A percentile compares a stretch with the other conserved stretches of the same genome.
phyloP scores from a whole-genome alignment of 2,888 invertebrate genomes.

The Pristionchus mayeri region DNA sequence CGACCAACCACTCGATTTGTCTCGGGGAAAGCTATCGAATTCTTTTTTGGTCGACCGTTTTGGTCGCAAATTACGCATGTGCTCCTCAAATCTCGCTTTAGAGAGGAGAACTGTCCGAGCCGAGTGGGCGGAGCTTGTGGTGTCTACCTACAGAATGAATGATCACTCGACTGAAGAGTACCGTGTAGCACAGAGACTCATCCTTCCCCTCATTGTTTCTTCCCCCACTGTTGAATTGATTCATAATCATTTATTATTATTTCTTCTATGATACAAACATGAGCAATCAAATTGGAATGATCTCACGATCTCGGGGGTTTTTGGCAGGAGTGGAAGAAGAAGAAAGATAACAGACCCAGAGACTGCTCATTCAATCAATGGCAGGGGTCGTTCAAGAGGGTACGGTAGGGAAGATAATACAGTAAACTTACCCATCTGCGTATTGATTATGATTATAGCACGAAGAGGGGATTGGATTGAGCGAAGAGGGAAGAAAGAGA shows the following conservation, averaged over 20 bases:
- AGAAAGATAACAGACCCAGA: too few species aligned
- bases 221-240: not conserved
- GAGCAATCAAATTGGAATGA: slow-evolving; percentile 9
- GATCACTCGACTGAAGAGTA: too few species aligned
- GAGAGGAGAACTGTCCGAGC: too few species aligned
- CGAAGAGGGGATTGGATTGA: slow-evolving; percentile 18
- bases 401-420: not conserved
- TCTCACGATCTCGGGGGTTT: slow-evolving; percentile 26
- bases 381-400: not conserved
- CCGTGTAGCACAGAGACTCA: too few species aligned
- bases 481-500: not conserved
- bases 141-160: too few species aligned
- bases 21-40: too few species aligned
- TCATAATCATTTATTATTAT: slow-evolving; percentile 28
- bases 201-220: too few species aligned
- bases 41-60: too few species aligned
- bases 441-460: slow-evolving; percentile 43
- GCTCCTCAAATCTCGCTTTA: too few species aligned
- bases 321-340: not conserved
- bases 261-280: slow-evolving; percentile 32
- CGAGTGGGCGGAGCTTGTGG: too few species aligned
- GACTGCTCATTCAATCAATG: not conserved
- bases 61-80: too few species aligned
- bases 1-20: too few species aligned
- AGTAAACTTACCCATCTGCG: slow-evolving; percentile 23